Percentiles rank a stretch among this genome's conserved stretches.
Conservation (phyloP, 1,140 invertebrate genomes). For the Popillia japonica region DNA sequence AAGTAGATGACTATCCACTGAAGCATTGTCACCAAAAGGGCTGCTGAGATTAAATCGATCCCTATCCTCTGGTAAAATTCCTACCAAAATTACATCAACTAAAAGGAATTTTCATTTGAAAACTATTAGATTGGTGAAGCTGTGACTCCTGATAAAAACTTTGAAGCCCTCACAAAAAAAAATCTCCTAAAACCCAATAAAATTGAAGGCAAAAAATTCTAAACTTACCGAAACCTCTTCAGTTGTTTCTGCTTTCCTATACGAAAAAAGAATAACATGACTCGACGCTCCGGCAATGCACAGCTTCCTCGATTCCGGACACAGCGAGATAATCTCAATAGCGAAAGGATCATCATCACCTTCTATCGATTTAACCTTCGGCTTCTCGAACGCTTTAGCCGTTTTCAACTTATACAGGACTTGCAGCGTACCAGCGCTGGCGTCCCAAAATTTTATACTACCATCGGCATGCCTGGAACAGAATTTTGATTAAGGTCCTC, state of each 20-base stretch:
- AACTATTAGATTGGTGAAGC: too few species aligned
- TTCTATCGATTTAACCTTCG: conserved; percentile 62
- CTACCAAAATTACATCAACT: too few species aligned
- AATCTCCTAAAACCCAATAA: too few species aligned
- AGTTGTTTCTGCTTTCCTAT: conserved; percentile 87
- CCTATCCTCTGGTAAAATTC: too few species aligned
- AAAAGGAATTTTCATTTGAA: too few species aligned
- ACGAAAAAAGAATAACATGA: conserved; percentile 95
- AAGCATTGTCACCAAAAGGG: too few species aligned
- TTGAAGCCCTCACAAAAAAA: too few species aligned
- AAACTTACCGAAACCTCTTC: conserved; percentile 83
- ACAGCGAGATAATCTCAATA: conserved; percentile 91
- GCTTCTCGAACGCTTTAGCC: conserved; percentile 91
- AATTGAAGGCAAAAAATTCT: too few species aligned
- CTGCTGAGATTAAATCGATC: too few species aligned
- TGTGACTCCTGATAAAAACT: too few species aligned
- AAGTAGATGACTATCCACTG: too few species aligned
- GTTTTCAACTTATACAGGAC: conserved; percentile 98
- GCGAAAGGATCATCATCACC: conserved; percentile 87
- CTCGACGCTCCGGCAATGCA: conserved; percentile 88
- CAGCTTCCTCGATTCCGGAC: conserved; percentile 90
- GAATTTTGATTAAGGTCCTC: background rate
- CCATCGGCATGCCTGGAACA: conserved; percentile 90
- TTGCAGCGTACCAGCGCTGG: conserved; percentile 90
- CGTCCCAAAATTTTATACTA: conserved; percentile 97